Percentiles rank a stretch among this genome's conserved stretches.
Conservation (phyloP, 2,888 invertebrate species). For the Herminia tarsipennalis region DNA sequence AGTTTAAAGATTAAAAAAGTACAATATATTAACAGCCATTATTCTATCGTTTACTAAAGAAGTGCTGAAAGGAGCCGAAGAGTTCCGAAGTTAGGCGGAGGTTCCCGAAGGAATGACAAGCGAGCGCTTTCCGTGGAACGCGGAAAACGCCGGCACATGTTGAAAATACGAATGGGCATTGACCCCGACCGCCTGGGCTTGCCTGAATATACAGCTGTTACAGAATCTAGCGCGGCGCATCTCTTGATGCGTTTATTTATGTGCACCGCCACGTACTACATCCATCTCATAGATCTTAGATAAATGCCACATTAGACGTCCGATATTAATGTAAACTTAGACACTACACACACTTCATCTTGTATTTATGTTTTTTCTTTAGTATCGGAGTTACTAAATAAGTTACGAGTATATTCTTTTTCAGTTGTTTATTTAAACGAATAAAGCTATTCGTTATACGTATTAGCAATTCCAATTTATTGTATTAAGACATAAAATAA, state of each 20-base stretch:
- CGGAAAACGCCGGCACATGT: conserved; percentile 84
- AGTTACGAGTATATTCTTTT: not conserved
- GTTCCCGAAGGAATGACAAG: conserved; percentile 77
- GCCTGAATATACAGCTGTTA: conserved; percentile 78
- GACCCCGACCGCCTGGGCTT: conserved; percentile 77
- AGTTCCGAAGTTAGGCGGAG: conserved; percentile 67
- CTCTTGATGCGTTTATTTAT: conserved; percentile 71
- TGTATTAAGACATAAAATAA: no score
- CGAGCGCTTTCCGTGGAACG: conserved; percentile 82
- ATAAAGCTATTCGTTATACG: no score
- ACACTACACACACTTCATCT: conserved; percentile 6
- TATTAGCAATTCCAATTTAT: no score
- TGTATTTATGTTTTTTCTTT: not conserved
- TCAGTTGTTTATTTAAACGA: no score
- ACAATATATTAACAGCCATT: conserved; percentile 25
- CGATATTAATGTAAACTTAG: conserved; percentile 27
- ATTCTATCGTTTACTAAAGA: conserved; percentile 35
- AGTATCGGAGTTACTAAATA: not conserved
- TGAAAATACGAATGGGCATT: conserved; percentile 84
- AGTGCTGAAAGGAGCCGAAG: conserved; percentile 37
- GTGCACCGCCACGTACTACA: conserved; percentile 49
- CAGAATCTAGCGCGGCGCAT: conserved; percentile 76
- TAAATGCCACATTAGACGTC: conserved; percentile 33
- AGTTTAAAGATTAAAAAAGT: conserved; percentile 28
- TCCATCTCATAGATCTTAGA: conserved; percentile 51